Base-by-base conservation (phyloP, 2,113 vertebrate genomes). In the Saccopteryx bilineata region DNA sequence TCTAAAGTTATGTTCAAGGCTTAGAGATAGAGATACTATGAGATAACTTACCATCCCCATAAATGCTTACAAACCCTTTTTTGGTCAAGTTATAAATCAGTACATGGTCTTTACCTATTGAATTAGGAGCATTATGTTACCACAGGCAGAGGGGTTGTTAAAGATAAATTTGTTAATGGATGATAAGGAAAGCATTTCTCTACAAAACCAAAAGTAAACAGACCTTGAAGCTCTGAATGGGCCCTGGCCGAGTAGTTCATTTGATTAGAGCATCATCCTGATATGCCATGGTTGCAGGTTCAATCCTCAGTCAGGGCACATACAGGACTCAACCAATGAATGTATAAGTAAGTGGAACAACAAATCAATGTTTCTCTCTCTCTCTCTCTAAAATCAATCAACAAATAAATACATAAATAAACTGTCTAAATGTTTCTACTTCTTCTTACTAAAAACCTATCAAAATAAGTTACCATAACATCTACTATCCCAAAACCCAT, bases 91-190 rank as follows among this genome's bases (percentile, higher is more conserved):
- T 94, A 86, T 48, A 54, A 82, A 39, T 93, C 18, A 88, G 52
- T 46, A 33, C 5, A 3, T 65, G 9, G 15, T 90, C 74, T 89
- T 94, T 83, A 87, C 39, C 63, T 90, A 66, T 69, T 96, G 46
- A 91, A 91, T 92, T 93, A 88, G 54, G 52, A 91, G 28, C 28
- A 71, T 96, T 92, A 65, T 3, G 56, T 85, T 90, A 87, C 54
- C 61, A 46, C 50, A 31, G 19, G 13, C 33, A 95, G 31, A 17
- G 23, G 31, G 21, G 23, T 79, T 76, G 19, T 84, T 91, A 84
- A 33, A 94, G 63, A 79, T 72, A 87, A 33, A 39, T 88, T 88
- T 96, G 39, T 58, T 89, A 80, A 74, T 83, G 13, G 28, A 71
- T 75, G 33, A 85, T 19, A 91, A 93, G 21, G 12, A 50, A 93